Percentiles rank a stretch among this genome's conserved stretches.
phyloP scores from a whole-genome alignment of 2,113 vertebrate species.

The Desmodus rotundus region DNA sequence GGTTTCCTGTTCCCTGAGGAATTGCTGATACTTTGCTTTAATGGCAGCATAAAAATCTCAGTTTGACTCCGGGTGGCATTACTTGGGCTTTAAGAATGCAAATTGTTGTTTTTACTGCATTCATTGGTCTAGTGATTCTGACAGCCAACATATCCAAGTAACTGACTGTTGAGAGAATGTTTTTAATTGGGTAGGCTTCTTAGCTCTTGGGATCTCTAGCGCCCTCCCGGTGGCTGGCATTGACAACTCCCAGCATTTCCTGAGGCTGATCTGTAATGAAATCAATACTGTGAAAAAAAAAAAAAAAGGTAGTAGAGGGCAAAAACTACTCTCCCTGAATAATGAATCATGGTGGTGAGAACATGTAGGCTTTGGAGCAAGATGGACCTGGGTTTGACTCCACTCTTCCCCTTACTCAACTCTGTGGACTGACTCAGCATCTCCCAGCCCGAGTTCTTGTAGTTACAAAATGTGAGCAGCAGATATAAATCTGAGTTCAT shows the following conservation, averaged over 20 bases:
- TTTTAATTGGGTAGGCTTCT: constrained; percentile 43
- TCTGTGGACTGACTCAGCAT: not conserved
- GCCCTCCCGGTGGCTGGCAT: not conserved
- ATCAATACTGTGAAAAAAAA: not conserved
- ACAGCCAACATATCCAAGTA: constrained; percentile 37
- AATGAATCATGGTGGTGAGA: not conserved
- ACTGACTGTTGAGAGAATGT: constrained; percentile 34
- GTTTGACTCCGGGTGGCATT: constrained; percentile 55
- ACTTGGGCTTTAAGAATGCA: constrained; percentile 63
- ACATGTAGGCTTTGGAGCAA: not conserved
- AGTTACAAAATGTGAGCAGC: not conserved
- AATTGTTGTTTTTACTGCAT: constrained; percentile 63
- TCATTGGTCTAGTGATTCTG: constrained; percentile 63
- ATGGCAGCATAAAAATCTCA: constrained; percentile 73
- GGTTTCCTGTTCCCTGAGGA: constrained; percentile 60
- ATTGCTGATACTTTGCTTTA: constrained; percentile 65
- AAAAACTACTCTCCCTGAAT: not conserved
- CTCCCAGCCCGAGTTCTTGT: not conserved
- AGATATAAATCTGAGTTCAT: not conserved
- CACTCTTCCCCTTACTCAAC: not conserved
- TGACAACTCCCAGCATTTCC: not conserved
- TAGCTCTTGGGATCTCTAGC: not conserved
- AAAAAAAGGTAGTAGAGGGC: not conserved
- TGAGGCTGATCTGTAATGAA: not conserved
- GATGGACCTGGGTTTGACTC: not conserved